These are phyloP conservation scores for Tetragnatha montana DNA, from an alignment of 2,888 invertebrate species.

Conservation along the genomic window DNA sequence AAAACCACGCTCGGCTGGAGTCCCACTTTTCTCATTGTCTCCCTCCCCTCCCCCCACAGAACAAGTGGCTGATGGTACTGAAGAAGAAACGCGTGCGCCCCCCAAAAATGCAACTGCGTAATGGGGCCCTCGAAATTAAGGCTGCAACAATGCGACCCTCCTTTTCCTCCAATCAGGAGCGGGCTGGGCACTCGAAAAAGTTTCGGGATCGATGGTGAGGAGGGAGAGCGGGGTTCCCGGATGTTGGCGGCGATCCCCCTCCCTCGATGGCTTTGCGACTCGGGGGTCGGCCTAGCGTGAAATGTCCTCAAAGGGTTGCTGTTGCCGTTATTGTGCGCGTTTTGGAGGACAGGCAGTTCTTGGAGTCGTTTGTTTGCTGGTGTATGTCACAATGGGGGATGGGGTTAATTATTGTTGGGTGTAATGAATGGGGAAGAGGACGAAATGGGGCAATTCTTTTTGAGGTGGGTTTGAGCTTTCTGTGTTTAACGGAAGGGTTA, in stretches of 20 bases:
- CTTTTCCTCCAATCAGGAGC: slow-evolving; percentile 43
- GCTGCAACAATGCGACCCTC: slow-evolving; percentile 5
- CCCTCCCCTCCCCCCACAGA: too few relatives aligned
- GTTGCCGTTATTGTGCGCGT: not conserved
- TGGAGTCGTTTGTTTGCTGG: not conserved
- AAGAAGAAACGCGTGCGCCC: not conserved
- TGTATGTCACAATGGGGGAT: too few relatives aligned
- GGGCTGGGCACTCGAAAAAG: slow-evolving; percentile 63
- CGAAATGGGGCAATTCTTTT: too few relatives aligned
- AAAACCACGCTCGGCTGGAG: too few relatives aligned
- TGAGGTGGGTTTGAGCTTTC: too few relatives aligned
- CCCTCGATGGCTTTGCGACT: not conserved
- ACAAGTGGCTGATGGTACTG: not conserved
- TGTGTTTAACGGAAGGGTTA: too few relatives aligned
- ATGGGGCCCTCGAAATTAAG: too few relatives aligned
- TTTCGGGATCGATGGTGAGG: slow-evolving; percentile 53
- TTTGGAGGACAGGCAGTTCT: not conserved
- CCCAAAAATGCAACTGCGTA: too few relatives aligned
- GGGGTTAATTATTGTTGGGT: too few relatives aligned
- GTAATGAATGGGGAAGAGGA: too few relatives aligned
- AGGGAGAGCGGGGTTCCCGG: slow-evolving; percentile 54
- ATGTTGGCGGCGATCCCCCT: slow-evolving; percentile 30
- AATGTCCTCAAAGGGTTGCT: not conserved
- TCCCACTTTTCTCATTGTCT: not conserved
- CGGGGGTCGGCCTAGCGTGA: not conserved